Percentiles rank a stretch among this genome's conserved stretches.
Conservation (phyloP, 1,140 invertebrate genomes). For the Acromyrmex echinatior region DNA sequence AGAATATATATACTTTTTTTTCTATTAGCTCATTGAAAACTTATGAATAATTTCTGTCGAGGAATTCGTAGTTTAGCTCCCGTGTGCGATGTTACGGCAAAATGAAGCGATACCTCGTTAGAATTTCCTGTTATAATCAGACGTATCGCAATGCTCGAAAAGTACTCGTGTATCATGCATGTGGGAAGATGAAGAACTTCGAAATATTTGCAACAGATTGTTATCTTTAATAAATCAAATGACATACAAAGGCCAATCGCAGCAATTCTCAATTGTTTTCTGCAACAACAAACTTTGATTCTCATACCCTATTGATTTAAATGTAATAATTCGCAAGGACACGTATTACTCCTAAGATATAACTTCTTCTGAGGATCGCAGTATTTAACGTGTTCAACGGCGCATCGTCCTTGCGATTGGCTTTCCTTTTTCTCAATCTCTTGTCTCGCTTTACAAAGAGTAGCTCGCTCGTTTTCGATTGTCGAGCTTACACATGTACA, state of each 20-base stretch:
- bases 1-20: too few species aligned
- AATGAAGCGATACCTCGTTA: too few species aligned
- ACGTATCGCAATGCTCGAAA: not conserved
- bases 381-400: conserved; percentile 34
- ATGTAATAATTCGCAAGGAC: conserved; percentile 54
- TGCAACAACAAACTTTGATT: conserved; percentile 61
- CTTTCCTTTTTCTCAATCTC: conserved; percentile 28
- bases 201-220: conserved; percentile 53
- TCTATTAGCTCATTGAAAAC: too few species aligned
- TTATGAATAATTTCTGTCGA: too few species aligned
- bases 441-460: conserved; percentile 47
- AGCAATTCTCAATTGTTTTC: conserved; percentile 57
- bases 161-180: not conserved
- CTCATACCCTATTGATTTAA: conserved; percentile 55
- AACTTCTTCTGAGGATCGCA: conserved; percentile 4
- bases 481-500: conserved; percentile 72
- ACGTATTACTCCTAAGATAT: conserved; percentile 40
- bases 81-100: too few species aligned
- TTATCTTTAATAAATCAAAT: conserved; percentile 65
- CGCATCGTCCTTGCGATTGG: conserved; percentile 69
- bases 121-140: not conserved
- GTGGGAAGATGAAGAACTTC: conserved; percentile 39
- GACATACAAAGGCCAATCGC: conserved; percentile 64
- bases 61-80: too few species aligned
- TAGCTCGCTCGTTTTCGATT: conserved; percentile 64